Conservation (phyloP, 2,797 vertebrate genomes). For the Capromys pilorides region DNA sequence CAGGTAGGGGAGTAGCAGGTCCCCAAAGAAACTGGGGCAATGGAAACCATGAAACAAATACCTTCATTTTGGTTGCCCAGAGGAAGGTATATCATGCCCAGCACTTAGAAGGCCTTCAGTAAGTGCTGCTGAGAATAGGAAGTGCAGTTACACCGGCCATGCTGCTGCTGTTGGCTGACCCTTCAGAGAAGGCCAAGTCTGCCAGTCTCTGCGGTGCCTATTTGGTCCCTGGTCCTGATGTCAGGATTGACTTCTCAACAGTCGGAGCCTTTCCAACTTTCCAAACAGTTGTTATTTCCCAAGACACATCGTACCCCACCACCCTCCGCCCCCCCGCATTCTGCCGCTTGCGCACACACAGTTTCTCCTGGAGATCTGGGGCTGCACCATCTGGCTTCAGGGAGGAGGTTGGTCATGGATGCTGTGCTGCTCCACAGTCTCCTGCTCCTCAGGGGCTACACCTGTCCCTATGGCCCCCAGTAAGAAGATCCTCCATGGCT, state of each 20-base stretch:
- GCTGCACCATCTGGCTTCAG: slow-evolving; percentile 22
- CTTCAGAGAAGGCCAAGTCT: background rate
- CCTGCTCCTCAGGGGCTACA: background rate
- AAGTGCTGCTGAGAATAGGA: background rate
- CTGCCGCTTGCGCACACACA: background rate
- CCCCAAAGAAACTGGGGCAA: background rate
- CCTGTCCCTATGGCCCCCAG: background rate
- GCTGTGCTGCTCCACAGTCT: background rate
- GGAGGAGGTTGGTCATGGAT: background rate
- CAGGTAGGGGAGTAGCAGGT: fast-evolving
- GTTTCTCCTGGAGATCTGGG: background rate
- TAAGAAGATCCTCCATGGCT: background rate
- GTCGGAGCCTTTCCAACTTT: background rate
- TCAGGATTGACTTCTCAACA: background rate
- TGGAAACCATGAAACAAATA: background rate
- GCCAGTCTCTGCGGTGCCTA: background rate
- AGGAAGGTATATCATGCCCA: background rate
- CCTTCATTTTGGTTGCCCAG: no score
- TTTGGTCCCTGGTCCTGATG: background rate
- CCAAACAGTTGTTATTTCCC: slow-evolving; percentile 10
- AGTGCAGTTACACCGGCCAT: fast-evolving
- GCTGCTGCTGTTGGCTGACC: background rate
- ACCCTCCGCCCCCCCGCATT: background rate
- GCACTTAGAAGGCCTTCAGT: fast-evolving
- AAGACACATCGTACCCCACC: background rate